Conservation (phyloP, 2,113 vertebrate genomes). For the Eurystomus gularis region DNA sequence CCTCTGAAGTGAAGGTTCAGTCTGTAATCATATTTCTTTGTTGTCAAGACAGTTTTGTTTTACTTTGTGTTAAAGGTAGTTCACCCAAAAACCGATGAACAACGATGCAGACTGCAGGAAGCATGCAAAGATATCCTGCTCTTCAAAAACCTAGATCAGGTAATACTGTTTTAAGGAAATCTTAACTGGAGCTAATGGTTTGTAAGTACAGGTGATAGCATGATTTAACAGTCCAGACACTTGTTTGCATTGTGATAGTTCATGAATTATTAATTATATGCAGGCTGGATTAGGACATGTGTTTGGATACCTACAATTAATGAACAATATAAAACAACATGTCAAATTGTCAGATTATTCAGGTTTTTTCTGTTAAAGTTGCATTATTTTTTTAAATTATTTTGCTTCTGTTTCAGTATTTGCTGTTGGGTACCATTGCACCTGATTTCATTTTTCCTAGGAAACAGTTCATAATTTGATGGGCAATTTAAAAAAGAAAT, state of each 20-base stretch:
- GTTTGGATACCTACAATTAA: neutral
- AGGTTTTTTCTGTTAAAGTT: too few species aligned
- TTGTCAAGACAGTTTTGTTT: neutral
- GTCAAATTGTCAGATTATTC: neutral
- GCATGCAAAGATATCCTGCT: constrained; percentile 96
- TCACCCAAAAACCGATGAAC: constrained; percentile 96
- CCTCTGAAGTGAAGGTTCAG: neutral
- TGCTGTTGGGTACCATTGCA: neutral
- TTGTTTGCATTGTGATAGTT: neutral
- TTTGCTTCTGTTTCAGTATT: neutral
- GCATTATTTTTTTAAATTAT: neutral
- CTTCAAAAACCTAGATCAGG: constrained; percentile 98
- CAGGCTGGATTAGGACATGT: neutral
- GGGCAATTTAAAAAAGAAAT: neutral
- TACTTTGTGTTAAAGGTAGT: constrained; percentile 78
- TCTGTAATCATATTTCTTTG: neutral
- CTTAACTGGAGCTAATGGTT: neutral
- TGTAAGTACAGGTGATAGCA: neutral
- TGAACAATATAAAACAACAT: neutral
- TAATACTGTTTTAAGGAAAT: constrained; percentile 56
- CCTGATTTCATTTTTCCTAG: neutral
- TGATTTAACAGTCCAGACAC: neutral
- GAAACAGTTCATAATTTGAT: neutral
- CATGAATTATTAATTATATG: neutral
- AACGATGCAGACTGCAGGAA: constrained; percentile 94